phyloP scores from a whole-genome alignment of 2,888 invertebrate genomes.

The Saturnia japonica region DNA sequence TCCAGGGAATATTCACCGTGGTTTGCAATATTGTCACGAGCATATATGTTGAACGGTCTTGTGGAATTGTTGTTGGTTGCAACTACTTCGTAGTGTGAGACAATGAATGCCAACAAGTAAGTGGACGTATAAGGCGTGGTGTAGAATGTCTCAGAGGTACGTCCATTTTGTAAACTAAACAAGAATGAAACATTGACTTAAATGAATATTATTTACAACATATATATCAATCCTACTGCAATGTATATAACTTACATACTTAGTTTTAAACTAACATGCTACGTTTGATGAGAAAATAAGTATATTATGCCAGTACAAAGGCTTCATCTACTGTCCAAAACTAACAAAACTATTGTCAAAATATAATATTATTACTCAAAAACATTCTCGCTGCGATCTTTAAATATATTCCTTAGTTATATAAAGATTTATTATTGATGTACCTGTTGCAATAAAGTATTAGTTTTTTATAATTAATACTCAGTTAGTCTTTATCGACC shows the following conservation, averaged over 20 bases:
- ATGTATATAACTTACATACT: not conserved
- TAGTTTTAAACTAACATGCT: not conserved
- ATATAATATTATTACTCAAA: no score
- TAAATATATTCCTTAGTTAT: no score
- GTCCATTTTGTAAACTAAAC: constrained; percentile 22
- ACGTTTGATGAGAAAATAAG: not conserved
- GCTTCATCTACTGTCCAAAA: no score
- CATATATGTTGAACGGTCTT: constrained; percentile 67
- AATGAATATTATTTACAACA: not conserved
- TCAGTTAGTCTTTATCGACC: no score
- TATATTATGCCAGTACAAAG: not conserved
- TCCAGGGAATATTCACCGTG: constrained; percentile 72
- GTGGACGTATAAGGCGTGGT: constrained; percentile 87
- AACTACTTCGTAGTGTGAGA: constrained; percentile 85
- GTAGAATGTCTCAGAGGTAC: constrained; percentile 69
- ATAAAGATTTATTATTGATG: no score
- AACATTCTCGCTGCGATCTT: no score
- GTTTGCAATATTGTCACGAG: constrained; percentile 63
- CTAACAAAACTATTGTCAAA: no score
- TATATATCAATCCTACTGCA: not conserved
- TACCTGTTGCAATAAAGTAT: no score
- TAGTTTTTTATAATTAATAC: no score
- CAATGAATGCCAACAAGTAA: constrained; percentile 92
- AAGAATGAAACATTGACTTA: not conserved
- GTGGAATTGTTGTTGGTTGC: constrained; percentile 38